These are phyloP conservation scores for Bombus fervidus DNA, from an alignment of 1,140 invertebrate genomes.

Conservation along the genomic window DNA sequence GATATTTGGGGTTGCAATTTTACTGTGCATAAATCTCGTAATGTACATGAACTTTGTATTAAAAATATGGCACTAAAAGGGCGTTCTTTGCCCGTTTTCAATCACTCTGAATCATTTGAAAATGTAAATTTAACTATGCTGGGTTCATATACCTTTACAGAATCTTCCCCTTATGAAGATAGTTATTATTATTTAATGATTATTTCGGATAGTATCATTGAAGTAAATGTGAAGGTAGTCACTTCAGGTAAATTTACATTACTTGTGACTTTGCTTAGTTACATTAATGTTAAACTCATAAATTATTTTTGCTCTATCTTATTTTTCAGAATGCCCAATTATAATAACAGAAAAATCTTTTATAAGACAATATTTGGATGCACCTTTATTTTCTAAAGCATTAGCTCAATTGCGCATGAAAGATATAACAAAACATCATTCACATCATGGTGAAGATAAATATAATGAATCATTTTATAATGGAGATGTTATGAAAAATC, in stretches of 20 bases:
- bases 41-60: slow-evolving; percentile 75
- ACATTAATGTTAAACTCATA: background rate
- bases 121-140: slow-evolving; percentile 75
- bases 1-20: slow-evolving; percentile 82
- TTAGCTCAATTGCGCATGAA: slow-evolving; percentile 46
- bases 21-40: slow-evolving; percentile 64
- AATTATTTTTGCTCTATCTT: background rate
- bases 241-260: slow-evolving; percentile 75
- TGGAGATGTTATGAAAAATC: slow-evolving; percentile 12
- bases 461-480: slow-evolving; percentile 37
- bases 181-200: slow-evolving; percentile 84
- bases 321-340: slow-evolving; percentile 75
- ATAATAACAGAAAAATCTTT: slow-evolving; percentile 71
- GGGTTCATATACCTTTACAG: slow-evolving; percentile 76
- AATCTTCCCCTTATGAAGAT: slow-evolving; percentile 82
- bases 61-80: slow-evolving; percentile 77
- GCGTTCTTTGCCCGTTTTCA: slow-evolving; percentile 78
- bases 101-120: slow-evolving; percentile 70
- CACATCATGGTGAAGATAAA: slow-evolving; percentile 41
- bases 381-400: slow-evolving; percentile 53
- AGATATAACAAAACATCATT: slow-evolving; percentile 46
- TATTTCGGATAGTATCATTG: slow-evolving; percentile 79
- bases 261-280: background rate
- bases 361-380: slow-evolving; percentile 55
- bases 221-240: slow-evolving; percentile 79